Conservation (phyloP, 2,888 invertebrate genomes). For the Xestia rhomboidea region DNA sequence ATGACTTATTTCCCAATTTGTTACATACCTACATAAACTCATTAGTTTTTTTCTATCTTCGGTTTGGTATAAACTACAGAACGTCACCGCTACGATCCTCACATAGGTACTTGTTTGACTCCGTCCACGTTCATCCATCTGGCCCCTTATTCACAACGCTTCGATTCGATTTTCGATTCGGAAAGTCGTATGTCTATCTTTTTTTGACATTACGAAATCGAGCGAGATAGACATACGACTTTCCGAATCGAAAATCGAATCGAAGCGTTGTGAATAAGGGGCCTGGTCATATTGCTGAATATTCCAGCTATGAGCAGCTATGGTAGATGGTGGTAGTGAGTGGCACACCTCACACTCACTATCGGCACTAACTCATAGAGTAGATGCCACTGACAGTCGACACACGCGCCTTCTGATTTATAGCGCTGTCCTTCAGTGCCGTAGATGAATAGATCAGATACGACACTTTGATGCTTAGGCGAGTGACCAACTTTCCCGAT, state of each 20-base stretch:
- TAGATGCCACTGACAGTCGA: constrained; percentile 70
- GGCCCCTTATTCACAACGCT: too few relatives aligned
- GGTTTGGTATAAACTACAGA: too few relatives aligned
- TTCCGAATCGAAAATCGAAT: too few relatives aligned
- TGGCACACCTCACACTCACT: constrained; percentile 66
- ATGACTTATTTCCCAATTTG: not conserved
- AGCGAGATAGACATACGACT: too few relatives aligned
- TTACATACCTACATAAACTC: not conserved
- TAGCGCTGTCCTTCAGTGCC: constrained; percentile 52
- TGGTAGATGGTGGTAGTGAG: constrained; percentile 31
- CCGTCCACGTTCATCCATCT: too few relatives aligned
- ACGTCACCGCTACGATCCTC: too few relatives aligned
- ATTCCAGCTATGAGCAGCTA: constrained; percentile 1
- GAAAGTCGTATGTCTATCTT: too few relatives aligned
- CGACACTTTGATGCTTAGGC: not conserved
- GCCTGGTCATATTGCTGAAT: not conserved
- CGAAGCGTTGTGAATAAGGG: too few relatives aligned
- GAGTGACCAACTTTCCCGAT: not conserved
- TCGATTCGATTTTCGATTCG: too few relatives aligned
- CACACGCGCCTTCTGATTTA: constrained; percentile 65
- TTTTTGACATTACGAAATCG: too few relatives aligned
- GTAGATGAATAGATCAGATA: constrained; percentile 49
- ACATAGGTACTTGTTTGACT: too few relatives aligned
- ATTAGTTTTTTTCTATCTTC: too few relatives aligned
- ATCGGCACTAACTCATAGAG: constrained; percentile 70